These are phyloP conservation scores for Gymnarchus niloticus DNA, from an alignment of 2,113 vertebrate species.

Conservation along the genomic window DNA sequence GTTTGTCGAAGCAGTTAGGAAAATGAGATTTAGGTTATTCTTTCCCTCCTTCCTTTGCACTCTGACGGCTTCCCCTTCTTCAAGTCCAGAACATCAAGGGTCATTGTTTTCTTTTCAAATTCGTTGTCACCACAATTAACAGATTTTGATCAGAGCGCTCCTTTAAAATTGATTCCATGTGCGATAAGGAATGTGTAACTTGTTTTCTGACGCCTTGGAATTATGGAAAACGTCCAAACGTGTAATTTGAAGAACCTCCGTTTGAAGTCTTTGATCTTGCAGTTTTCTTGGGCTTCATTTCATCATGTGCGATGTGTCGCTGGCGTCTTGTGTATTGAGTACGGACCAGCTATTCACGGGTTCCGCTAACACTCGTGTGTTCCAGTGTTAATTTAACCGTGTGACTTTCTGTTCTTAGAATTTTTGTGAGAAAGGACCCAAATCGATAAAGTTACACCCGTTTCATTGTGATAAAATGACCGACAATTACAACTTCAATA, in stretches of 20 bases:
- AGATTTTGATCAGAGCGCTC: slow-evolving; percentile 64
- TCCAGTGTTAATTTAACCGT: slow-evolving; percentile 45
- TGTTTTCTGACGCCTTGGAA: slow-evolving; percentile 64
- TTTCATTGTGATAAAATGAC: neutral
- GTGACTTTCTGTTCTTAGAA: slow-evolving; percentile 58
- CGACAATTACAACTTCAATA: neutral
- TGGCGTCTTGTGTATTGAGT: slow-evolving; percentile 51
- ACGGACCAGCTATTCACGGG: slow-evolving; percentile 52
- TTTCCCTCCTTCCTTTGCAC: slow-evolving; percentile 12
- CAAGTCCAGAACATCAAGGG: slow-evolving; percentile 47
- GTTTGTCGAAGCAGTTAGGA: slow-evolving; percentile 39
- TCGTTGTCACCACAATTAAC: slow-evolving; percentile 67
- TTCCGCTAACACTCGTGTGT: slow-evolving; percentile 53
- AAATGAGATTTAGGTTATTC: slow-evolving; percentile 33
- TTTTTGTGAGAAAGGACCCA: slow-evolving; percentile 52
- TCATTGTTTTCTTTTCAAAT: slow-evolving; percentile 73
- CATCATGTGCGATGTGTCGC: slow-evolving; percentile 52
- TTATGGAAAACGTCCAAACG: slow-evolving; percentile 74
- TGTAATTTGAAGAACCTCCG: slow-evolving; percentile 73
- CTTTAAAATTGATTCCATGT: slow-evolving; percentile 70
- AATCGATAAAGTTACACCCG: slow-evolving; percentile 36
- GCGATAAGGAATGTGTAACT: slow-evolving; percentile 70
- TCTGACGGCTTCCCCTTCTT: slow-evolving; percentile 17
- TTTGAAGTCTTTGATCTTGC: slow-evolving; percentile 75
- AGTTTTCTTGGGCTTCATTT: slow-evolving; percentile 58